These are phyloP conservation scores for Ceratitis capitata DNA, from an alignment of 1,140 invertebrate genomes.

Conservation along the genomic window DNA sequence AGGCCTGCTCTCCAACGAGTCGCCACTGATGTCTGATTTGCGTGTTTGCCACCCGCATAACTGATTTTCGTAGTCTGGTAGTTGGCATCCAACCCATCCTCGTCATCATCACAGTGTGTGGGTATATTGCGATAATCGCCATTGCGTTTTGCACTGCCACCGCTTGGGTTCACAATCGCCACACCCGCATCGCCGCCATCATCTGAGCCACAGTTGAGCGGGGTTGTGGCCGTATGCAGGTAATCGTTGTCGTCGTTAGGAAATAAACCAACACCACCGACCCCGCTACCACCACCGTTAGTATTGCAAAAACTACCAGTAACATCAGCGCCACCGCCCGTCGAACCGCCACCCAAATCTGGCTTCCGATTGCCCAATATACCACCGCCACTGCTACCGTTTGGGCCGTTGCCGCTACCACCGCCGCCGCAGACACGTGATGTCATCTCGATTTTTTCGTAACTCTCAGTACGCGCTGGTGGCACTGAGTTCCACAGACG, in stretches of 20 bases:
- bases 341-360: constrained; percentile 64
- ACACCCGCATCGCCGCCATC: constrained; percentile 47
- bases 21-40: constrained; percentile 47
- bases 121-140: constrained; percentile 78
- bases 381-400: constrained; percentile 63
- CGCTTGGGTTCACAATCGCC: constrained; percentile 62
- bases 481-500: constrained; percentile 63
- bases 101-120: constrained; percentile 68
- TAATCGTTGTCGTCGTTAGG: constrained; percentile 54
- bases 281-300: neutral
- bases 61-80: neutral
- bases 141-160: constrained; percentile 66
- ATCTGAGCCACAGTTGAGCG: constrained; percentile 46
- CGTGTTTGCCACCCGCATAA: constrained; percentile 50
- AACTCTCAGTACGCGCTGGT: constrained; percentile 71
- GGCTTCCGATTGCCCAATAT: constrained; percentile 46
- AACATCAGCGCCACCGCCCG: constrained; percentile 55
- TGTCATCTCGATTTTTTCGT: constrained; percentile 81
- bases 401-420: constrained; percentile 61
- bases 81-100: constrained; percentile 71
- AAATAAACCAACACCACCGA: constrained; percentile 54
- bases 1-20: constrained; percentile 47
- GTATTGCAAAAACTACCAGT: neutral
- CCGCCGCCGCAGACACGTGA: constrained; percentile 46
- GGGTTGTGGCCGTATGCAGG: constrained; percentile 53